phyloP scores from a whole-genome alignment of 2,113 vertebrate genomes.

The Ictalurus punctatus region DNA sequence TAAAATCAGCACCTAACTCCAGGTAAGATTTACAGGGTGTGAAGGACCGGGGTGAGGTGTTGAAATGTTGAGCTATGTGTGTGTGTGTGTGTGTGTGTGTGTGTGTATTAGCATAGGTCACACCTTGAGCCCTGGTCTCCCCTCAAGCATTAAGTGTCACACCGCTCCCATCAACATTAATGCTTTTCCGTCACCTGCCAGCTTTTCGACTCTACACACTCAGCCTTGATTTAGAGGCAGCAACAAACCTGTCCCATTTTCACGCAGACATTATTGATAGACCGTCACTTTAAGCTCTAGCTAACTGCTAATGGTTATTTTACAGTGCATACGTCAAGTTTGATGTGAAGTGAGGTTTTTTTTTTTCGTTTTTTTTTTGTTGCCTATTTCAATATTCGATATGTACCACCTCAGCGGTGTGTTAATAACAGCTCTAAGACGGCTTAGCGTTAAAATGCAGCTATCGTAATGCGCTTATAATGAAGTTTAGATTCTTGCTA shows the following conservation, averaged over 20 bases:
- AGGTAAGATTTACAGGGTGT: constrained; percentile 36
- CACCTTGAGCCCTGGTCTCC: constrained; percentile 58
- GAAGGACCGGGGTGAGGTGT: constrained; percentile 14
- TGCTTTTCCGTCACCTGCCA: constrained; percentile 72
- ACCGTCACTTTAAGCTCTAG: constrained; percentile 76
- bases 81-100: neutral
- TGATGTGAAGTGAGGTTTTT: constrained; percentile 58
- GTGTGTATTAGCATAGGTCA: constrained; percentile 40
- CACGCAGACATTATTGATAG: constrained; percentile 79
- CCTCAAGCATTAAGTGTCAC: constrained; percentile 59
- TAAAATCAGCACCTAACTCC: constrained; percentile 14
- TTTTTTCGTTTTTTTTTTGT: constrained; percentile 38
- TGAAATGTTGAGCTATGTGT: constrained; percentile 25
- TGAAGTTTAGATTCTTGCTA: constrained; percentile 14
- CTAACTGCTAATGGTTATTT: constrained; percentile 80
- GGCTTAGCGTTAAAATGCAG: constrained; percentile 19
- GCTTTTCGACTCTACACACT: constrained; percentile 66
- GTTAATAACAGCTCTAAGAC: constrained; percentile 7
- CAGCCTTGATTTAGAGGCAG: constrained; percentile 78
- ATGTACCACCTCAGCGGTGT: neutral
- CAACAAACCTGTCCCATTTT: constrained; percentile 85
- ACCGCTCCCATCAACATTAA: constrained; percentile 70
- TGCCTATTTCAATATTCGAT: constrained; percentile 15
- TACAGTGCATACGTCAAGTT: constrained; percentile 76
- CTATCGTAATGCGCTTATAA: neutral